These are phyloP conservation scores for Acanthurus lineatus DNA, from an alignment of 2,797 vertebrate species.

Conservation along the genomic window DNA sequence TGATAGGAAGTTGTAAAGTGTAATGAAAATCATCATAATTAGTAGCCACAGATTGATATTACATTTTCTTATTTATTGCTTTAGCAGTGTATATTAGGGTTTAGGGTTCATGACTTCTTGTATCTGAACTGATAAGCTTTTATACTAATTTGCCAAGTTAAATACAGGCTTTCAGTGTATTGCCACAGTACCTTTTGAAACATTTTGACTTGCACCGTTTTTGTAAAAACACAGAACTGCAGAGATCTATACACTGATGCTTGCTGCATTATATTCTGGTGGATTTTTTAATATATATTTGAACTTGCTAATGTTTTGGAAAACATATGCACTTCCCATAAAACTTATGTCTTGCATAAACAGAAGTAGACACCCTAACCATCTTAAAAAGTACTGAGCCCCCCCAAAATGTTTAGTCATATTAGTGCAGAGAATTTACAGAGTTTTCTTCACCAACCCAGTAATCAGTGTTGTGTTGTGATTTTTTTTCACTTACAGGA, in stretches of 20 bases:
- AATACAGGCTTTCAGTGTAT: not conserved
- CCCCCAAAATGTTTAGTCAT: no score
- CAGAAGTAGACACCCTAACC: no score
- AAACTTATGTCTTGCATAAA: no score
- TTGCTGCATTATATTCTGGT: not conserved
- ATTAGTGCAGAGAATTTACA: no score
- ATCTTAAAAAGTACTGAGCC: no score
- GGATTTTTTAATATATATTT: not conserved
- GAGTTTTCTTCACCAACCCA: not conserved
- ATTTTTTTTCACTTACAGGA: conserved; percentile 84
- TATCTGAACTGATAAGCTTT: not conserved
- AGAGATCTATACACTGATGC: not conserved
- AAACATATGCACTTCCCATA: no score
- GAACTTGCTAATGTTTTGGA: not conserved
- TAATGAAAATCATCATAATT: no score
- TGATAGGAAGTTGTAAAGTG: no score
- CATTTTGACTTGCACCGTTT: not conserved
- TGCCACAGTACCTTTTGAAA: not conserved
- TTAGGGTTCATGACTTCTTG: not conserved
- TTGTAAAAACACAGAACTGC: not conserved
- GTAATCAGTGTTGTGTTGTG: not conserved
- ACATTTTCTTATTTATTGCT: no score
- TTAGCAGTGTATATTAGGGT: no score
- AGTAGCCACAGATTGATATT: no score
- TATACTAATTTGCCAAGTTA: not conserved